These are phyloP conservation scores for Verasper variegatus DNA, from an alignment of 2,113 vertebrate species.

Conservation along the genomic window DNA sequence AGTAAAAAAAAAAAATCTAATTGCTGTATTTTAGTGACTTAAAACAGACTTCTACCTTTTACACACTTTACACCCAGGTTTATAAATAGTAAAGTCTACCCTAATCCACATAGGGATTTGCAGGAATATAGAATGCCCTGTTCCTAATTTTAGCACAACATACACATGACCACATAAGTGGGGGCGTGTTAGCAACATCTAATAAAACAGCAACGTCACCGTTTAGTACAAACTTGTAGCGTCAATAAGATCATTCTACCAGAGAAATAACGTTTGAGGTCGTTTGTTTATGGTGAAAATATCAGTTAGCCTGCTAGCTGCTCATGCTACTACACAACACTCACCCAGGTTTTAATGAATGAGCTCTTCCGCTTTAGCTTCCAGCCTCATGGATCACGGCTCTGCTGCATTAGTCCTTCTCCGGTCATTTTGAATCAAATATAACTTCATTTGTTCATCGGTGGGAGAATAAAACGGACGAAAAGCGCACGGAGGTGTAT, in stretches of 20 bases:
- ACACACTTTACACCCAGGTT: too few species aligned
- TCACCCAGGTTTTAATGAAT: conserved; percentile 10
- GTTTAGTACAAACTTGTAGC: neutral
- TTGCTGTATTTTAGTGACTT: too few species aligned
- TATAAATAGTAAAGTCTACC: too few species aligned
- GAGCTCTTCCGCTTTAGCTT: neutral
- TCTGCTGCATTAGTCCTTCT: fast-evolving
- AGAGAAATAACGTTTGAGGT: neutral
- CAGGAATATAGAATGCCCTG: too few species aligned
- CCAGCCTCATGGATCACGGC: conserved; percentile 1
- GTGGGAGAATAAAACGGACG: neutral
- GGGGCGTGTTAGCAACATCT: neutral
- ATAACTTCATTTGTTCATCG: fast-evolving
- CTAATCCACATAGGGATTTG: too few species aligned
- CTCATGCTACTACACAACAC: conserved; percentile 22
- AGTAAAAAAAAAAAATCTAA: too few species aligned
- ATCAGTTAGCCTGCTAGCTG: conserved; percentile 16
- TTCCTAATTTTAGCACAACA: too few species aligned
- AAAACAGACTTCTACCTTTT: too few species aligned
- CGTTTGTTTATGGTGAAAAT: too few species aligned
- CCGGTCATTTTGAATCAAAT: neutral
- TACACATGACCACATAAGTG: neutral
- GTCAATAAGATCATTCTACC: fast-evolving
- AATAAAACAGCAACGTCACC: neutral
- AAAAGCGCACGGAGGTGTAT: neutral